phyloP scores from a whole-genome alignment of 2,888 invertebrate species.

The Aporophyla lueneburgensis region DNA sequence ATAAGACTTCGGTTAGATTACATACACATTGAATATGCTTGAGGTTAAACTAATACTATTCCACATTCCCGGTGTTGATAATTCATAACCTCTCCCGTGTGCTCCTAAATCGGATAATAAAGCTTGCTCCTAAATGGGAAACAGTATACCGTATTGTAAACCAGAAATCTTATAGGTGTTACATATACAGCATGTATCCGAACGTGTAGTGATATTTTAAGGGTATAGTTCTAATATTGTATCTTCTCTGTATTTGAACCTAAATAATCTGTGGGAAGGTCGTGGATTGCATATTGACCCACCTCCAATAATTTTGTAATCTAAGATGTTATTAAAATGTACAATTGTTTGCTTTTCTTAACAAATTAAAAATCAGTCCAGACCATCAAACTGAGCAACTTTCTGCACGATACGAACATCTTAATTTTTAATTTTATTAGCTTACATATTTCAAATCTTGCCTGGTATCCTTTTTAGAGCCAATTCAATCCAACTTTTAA shows the following conservation, averaged over 20 bases:
- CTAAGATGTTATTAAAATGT: too few relatives aligned
- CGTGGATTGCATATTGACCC: too few relatives aligned
- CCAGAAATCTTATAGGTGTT: constrained; percentile 29
- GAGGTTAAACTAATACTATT: constrained; percentile 53
- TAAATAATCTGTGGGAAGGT: too few relatives aligned
- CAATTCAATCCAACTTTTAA: too few relatives aligned
- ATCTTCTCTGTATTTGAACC: too few relatives aligned
- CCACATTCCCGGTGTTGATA: constrained; percentile 39
- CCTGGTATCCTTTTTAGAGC: too few relatives aligned
- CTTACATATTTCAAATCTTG: too few relatives aligned
- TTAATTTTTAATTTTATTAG: too few relatives aligned
- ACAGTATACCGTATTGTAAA: constrained; percentile 17
- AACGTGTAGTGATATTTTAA: neutral
- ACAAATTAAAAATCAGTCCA: too few relatives aligned
- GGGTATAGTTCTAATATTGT: neutral
- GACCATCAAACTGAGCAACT: neutral
- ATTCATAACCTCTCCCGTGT: constrained; percentile 47
- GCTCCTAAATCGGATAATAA: constrained; percentile 45
- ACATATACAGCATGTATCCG: neutral
- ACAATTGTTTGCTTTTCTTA: too few relatives aligned
- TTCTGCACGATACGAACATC: neutral
- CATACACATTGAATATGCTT: constrained; percentile 17
- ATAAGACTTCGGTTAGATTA: constrained; percentile 13
- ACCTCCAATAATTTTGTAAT: too few relatives aligned
- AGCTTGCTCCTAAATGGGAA: constrained; percentile 35